Percentiles rank a stretch among this genome's conserved stretches.
phyloP scores from a whole-genome alignment of 2,113 vertebrate species.

The Scytalopus superciliaris region DNA sequence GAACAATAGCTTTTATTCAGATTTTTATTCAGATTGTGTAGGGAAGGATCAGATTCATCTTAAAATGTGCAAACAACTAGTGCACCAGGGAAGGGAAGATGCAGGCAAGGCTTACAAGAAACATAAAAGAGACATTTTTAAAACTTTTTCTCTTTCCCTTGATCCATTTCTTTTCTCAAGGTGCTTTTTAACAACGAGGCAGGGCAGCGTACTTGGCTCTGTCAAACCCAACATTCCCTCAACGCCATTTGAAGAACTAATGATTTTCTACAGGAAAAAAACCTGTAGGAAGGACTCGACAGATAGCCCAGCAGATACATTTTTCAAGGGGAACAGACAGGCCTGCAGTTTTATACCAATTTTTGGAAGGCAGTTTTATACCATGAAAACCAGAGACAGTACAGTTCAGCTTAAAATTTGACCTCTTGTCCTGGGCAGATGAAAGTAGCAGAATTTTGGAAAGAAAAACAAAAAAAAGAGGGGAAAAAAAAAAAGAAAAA shows the following conservation, averaged over 20 bases:
- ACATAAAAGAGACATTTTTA: neutral
- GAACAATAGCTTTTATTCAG: neutral
- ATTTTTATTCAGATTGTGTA: neutral
- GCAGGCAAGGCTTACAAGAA: neutral
- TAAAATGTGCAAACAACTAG: neutral
- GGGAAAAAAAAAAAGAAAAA: neutral
- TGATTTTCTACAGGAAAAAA: conserved; percentile 16
- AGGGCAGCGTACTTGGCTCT: neutral
- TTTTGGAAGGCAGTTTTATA: neutral
- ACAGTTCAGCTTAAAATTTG: neutral
- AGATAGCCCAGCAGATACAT: neutral
- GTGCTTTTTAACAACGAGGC: neutral
- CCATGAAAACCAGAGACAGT: neutral
- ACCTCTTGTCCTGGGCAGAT: neutral
- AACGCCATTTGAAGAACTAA: conserved; percentile 27
- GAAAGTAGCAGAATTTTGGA: neutral
- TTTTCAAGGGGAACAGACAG: conserved; percentile 22
- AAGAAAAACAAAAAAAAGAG: neutral
- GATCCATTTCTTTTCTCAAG: conserved; percentile 22
- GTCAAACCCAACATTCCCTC: conserved; percentile 19
- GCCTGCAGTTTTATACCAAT: neutral
- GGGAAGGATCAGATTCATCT: neutral
- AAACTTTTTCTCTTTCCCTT: neutral
- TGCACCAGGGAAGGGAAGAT: neutral
- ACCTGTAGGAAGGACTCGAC: neutral